phyloP scores from a whole-genome alignment of 2,888 invertebrate genomes.

The Mesochorus sp. region DNA sequence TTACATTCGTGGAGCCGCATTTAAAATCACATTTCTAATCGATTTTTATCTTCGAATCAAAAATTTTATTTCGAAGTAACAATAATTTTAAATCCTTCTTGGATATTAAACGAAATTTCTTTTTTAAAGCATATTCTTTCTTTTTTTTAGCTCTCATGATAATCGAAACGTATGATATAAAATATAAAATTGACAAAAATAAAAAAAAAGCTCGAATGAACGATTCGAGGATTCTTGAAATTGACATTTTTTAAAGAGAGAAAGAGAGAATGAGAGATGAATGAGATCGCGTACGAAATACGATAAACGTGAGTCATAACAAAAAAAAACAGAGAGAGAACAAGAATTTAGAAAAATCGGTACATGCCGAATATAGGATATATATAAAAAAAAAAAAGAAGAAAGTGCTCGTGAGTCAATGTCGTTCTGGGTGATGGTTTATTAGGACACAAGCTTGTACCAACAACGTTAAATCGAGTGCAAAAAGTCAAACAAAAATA shows the following conservation, averaged over 20 bases:
- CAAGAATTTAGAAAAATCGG: constrained; percentile 32
- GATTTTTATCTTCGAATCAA: neutral
- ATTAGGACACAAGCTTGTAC: constrained; percentile 69
- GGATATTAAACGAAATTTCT: neutral
- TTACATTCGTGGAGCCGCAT: constrained; percentile 21
- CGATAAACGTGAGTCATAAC: constrained; percentile 7
- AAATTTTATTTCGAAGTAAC: neutral
- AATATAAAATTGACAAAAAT: constrained; percentile 7
- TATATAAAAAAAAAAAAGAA: constrained; percentile 3
- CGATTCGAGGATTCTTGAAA: constrained; percentile 13
- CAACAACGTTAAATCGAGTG: constrained; percentile 63
- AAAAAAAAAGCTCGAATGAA: constrained; percentile 1
- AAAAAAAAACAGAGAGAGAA: constrained; percentile 21
- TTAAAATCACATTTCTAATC: neutral
- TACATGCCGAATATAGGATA: too few species aligned
- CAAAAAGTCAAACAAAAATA: constrained; percentile 62
- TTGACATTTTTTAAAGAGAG: constrained; percentile 40
- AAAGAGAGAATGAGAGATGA: neutral
- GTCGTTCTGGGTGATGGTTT: constrained; percentile 66
- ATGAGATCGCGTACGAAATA: constrained; percentile 1
- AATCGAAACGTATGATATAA: constrained; percentile 39
- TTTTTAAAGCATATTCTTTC: constrained; percentile 37
- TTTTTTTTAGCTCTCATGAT: constrained; percentile 52
- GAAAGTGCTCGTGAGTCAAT: constrained; percentile 62
- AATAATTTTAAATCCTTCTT: too few species aligned